Base-by-base conservation (phyloP, 2,888 invertebrate genomes). In the Desoria tigrina region DNA sequence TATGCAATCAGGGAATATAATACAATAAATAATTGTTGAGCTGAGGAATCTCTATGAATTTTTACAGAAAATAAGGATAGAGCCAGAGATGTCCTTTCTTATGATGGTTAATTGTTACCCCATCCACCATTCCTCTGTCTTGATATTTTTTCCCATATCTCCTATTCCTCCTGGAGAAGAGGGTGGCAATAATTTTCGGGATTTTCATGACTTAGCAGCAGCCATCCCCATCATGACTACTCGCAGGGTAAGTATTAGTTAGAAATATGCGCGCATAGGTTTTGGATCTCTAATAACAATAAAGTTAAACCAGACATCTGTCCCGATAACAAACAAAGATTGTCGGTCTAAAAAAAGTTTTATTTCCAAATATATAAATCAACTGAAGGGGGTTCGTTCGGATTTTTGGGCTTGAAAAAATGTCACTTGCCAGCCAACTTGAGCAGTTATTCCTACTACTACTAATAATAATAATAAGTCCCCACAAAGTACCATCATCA, bases 241-340 rank as follows among this genome's bases (percentile, higher is more conserved):
- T n/a, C n/a, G n/a, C 55, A 24, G n/a, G 57, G 57, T 42, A 42
- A 58, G 6, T 45, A 65, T 61, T 55, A 65, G 37, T 61, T 55
- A 65, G 37, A 65, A 60, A 65, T 65, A 61, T 61, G 61, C 61
- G 65, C 49, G 18, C 39, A 63, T 63, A 56, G 61, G 42, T 61
- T 23, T 60, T 61, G 61, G 61, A 57, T 66, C 42, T 28, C 45
- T 64, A 66, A 72, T 72, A 72, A 72, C 72, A 72, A 72, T 72
- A 72, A 72, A 72, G 61, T 67, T 69, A 60, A 51, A 65, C 61
- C 32, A 66, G 72, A 72, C 72, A 72, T 69, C 65, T 72, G 72
- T 69, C 72, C 69, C 66, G 66, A 69, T 69, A 65, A 72, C 63
- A 68, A 66, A 49, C 58, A 18, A 53, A 65, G 63, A 63, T 63